Conservation (phyloP, 2,113 vertebrate species). For the Archilochus colubris region DNA sequence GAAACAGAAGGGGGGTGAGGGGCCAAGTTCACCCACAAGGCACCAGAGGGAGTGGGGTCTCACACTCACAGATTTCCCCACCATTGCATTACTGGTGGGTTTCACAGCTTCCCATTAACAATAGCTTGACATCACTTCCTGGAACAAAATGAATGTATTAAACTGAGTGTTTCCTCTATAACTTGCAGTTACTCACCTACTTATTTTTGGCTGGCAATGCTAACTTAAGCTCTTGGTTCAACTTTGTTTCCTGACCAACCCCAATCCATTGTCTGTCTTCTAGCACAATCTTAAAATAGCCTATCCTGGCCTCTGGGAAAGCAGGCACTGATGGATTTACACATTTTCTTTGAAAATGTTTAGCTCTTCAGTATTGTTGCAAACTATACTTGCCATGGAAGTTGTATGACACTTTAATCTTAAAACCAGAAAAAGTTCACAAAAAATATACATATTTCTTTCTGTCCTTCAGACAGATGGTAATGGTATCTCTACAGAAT, state of each 20-base stretch:
- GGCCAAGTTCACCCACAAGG: neutral
- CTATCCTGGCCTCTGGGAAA: neutral
- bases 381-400: neutral
- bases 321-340: neutral
- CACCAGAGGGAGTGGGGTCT: accelerated
- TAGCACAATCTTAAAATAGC: slow-evolving; percentile 26
- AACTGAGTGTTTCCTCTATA: slow-evolving; percentile 27
- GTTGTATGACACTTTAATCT: neutral
- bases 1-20: neutral
- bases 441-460: neutral
- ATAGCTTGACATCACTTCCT: slow-evolving; percentile 50
- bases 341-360: neutral
- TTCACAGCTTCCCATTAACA: neutral
- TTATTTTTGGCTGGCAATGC: slow-evolving; percentile 37
- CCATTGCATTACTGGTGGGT: accelerated
- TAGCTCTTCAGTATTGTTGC: neutral
- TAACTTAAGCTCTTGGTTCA: slow-evolving; percentile 13
- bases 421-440: neutral
- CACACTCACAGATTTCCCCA: neutral
- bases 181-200: neutral
- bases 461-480: neutral
- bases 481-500: neutral
- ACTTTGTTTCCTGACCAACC: slow-evolving; percentile 50
- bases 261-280: slow-evolving; percentile 31
- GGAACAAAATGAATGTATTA: neutral